Evolutionary conservation across 2,888 invertebrate genomes (phyloP).

Genomic region (Teleogryllus oceanicus): DNA sequence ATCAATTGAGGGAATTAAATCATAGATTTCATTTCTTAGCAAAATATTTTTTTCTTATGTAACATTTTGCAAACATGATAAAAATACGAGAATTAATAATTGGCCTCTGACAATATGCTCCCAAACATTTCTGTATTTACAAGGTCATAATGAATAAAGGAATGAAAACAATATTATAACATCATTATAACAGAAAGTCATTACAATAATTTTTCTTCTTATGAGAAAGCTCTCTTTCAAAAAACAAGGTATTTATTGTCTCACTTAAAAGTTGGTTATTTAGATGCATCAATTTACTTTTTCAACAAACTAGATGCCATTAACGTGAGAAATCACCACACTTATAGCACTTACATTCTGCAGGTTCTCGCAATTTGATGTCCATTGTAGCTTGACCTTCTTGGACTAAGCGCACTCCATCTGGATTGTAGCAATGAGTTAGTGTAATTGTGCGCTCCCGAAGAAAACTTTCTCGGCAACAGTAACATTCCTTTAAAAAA

Average conservation of each 20-base stretch:
- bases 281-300: neutral
- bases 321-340: slow-evolving; percentile 81
- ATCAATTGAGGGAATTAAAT: no score
- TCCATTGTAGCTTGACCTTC: slow-evolving; percentile 73
- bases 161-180: neutral
- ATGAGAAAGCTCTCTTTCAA: neutral
- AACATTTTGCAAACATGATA: neutral
- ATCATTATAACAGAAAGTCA: no score
- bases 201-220: neutral
- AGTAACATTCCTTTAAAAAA: slow-evolving; percentile 75
- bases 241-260: neutral
- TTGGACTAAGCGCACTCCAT: slow-evolving; percentile 71
- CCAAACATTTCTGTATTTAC: neutral
- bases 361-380: slow-evolving; percentile 78
- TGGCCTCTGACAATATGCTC: neutral
- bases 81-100: neutral
- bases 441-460: slow-evolving; percentile 75
- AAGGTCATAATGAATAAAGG: neutral
- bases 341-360: slow-evolving; percentile 85
- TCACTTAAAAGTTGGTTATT: neutral
- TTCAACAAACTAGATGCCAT: slow-evolving; percentile 37
- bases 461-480: slow-evolving; percentile 83
- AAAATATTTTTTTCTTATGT: no score
- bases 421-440: slow-evolving; percentile 83
- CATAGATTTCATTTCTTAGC: no score